Evolutionary conservation across 1,140 invertebrate genomes (phyloP), one percentile per base, ranked within the genome.

Genomic region (Ladona fulva): DNA sequence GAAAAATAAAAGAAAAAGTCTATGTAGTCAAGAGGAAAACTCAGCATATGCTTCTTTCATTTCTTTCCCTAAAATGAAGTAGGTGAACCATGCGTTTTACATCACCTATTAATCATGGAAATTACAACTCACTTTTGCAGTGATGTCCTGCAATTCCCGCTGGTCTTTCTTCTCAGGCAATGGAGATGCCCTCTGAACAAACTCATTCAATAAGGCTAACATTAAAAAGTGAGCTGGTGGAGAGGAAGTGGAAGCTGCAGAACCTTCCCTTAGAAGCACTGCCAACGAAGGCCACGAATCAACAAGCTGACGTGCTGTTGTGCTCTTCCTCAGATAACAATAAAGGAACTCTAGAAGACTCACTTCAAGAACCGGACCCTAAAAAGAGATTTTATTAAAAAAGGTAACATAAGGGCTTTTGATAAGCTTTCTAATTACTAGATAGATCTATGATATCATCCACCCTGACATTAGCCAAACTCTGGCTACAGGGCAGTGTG

Each of bases 201-300:
- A 94, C 85, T 97, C 94, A 85, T 94, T 92, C 1, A 97, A 84
- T 78, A 96, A 91, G 66, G 92, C 91, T 11, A 96, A 84, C 24
- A 95, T 85, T 1, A 96, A 85, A 82, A 97, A 96, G 80, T 94
- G 92, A 8, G 93, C 93, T 14, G 92, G 90, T 12, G 95, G 92
- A 75, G 88, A 87, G 7, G 95, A 52, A 44, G 24, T 66, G 82
- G 10, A 86, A 88, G 83, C 75, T 82, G 84, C 24, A 91, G 85
- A 74, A 24, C 91, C 91, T 80, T 97, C 95, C 81, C 90, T 90
- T n/a, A 96, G 86, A 37, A 97, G 87, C n/a, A 89, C 86, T 16
- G 94, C 84, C 16, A 91, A 80, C 0, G 87, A 85, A 16, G 82
- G 82, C 88, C 89, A 90, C 11, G 86, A 87, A 77, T 89, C 87